A percentile compares a stretch with the other conserved stretches of the same genome.
phyloP scores from a whole-genome alignment of 2,888 invertebrate genomes.

The Apodemia hepburni region DNA sequence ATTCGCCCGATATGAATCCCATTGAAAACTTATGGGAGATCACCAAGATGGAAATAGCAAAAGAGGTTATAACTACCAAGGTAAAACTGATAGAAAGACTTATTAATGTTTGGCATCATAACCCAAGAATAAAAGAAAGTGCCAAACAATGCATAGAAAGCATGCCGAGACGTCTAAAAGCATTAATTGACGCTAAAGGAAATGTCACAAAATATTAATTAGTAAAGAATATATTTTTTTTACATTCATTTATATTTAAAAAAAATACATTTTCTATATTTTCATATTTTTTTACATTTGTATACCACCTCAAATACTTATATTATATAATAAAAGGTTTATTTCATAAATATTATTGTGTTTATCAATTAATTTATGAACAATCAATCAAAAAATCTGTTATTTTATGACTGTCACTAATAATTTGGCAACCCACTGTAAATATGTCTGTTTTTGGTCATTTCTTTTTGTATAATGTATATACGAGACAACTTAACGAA shows the following conservation, averaged over 20 bases:
- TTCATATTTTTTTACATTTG: no score
- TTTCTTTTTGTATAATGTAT: no score
- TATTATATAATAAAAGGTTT: no score
- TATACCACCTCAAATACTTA: no score
- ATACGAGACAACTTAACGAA: no score
- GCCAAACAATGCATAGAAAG: constrained; percentile 25
- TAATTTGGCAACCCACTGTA: no score
- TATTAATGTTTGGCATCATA: neutral
- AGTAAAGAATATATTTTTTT: neutral
- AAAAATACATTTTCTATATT: no score
- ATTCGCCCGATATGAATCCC: constrained; percentile 20
- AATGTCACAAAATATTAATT: neutral
- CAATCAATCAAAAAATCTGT: no score
- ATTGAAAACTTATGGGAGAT: constrained; percentile 33
- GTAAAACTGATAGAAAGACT: constrained; percentile 23
- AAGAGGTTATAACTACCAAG: constrained; percentile 27
- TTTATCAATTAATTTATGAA: no score
- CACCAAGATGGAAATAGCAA: constrained; percentile 31
- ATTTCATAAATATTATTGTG: no score
- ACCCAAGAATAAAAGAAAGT: constrained; percentile 6
- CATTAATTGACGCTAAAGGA: constrained; percentile 10
- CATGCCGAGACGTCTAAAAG: constrained; percentile 13
- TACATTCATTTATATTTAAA: neutral
- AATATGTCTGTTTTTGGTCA: no score
- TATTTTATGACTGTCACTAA: no score